phyloP scores from a whole-genome alignment of 1,140 invertebrate species.

The Liolophura sinensis region DNA sequence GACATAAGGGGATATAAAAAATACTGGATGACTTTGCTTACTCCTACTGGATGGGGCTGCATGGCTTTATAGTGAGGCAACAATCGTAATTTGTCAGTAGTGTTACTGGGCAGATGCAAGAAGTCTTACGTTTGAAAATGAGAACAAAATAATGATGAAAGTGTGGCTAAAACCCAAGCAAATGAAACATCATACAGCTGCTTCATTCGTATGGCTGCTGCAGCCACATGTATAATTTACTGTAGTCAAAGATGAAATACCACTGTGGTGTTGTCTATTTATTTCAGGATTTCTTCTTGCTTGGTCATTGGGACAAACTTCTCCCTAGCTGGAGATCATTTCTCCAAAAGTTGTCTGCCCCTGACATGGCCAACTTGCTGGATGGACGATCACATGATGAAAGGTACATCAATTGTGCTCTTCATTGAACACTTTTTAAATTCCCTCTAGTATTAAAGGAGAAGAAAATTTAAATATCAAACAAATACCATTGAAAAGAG shows the following conservation, averaged over 20 bases:
- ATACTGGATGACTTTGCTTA: too few species aligned
- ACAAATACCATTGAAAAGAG: too few species aligned
- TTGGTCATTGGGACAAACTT: constrained; percentile 42
- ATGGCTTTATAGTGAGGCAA: too few species aligned
- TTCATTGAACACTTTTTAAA: constrained; percentile 13
- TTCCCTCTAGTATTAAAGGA: background rate
- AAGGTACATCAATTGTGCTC: constrained; percentile 10
- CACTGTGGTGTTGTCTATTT: background rate
- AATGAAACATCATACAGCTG: background rate
- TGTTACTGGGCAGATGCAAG: background rate
- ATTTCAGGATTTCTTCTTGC: constrained; percentile 52
- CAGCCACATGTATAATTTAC: background rate
- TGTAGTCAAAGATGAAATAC: background rate
- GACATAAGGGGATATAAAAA: too few species aligned
- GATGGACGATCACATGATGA: constrained; percentile 5
- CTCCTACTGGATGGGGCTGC: too few species aligned
- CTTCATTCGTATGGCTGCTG: background rate
- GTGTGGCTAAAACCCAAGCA: background rate
- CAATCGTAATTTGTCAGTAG: too few species aligned
- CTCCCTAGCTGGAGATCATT: constrained; percentile 31
- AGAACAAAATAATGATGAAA: background rate
- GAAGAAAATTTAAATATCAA: too few species aligned
- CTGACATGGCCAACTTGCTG: constrained; percentile 31
- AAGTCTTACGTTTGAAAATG: background rate
- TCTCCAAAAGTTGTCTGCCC: constrained; percentile 26